Conservation (phyloP, 2,888 invertebrate genomes). For the Acronicta psi region DNA sequence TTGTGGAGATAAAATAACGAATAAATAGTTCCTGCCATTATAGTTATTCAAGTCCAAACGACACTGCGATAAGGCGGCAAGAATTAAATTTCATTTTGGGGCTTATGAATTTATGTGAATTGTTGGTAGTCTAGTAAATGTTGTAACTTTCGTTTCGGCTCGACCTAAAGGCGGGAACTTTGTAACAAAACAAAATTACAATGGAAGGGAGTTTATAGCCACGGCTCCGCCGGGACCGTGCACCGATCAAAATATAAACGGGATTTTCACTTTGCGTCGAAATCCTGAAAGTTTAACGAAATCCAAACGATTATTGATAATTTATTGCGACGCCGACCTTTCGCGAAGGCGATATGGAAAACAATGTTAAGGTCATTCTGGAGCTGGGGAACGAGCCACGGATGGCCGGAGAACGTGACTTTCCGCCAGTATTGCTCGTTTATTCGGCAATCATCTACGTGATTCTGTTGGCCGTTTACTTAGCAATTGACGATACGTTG, state of each 20-base stretch:
- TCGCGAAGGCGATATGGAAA: constrained; percentile 55
- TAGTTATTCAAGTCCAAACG: constrained; percentile 53
- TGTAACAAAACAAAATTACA: constrained; percentile 81
- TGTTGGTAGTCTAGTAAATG: constrained; percentile 73
- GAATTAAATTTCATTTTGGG: constrained; percentile 78
- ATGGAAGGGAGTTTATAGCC: constrained; percentile 68
- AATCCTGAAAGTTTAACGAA: constrained; percentile 71
- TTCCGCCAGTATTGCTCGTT: constrained; percentile 54
- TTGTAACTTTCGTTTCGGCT: constrained; percentile 72
- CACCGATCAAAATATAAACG: constrained; percentile 75
- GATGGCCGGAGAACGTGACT: constrained; percentile 57
- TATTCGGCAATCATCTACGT: constrained; percentile 45
- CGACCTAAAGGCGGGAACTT: constrained; percentile 72
- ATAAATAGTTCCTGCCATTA: constrained; percentile 37
- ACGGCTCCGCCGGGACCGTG: constrained; percentile 62
- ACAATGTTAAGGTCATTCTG: constrained; percentile 60
- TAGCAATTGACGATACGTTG: constrained; percentile 44
- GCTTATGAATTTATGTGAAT: constrained; percentile 77
- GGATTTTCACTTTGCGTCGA: constrained; percentile 70
- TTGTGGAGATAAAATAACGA: constrained; percentile 13
- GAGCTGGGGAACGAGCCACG: constrained; percentile 50
- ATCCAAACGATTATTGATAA: constrained; percentile 72
- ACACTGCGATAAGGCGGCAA: constrained; percentile 62
- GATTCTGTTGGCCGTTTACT: constrained; percentile 50
- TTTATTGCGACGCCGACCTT: constrained; percentile 68